Evolutionary conservation across 1,140 invertebrate species (phyloP), one percentile per base, ranked within the genome.

Genomic region (Drosophila melanica): DNA sequence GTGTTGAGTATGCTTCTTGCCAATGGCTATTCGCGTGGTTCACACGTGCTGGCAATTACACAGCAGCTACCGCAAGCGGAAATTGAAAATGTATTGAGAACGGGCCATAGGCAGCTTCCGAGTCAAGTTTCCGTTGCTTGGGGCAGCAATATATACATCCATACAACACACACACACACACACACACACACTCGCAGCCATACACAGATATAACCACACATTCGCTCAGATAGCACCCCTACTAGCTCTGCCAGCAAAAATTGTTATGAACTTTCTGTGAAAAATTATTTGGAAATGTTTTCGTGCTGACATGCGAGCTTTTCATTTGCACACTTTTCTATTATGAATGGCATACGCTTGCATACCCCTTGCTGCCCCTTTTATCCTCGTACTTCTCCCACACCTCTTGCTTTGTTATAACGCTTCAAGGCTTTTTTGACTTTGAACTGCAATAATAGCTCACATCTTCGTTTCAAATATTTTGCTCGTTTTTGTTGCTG

Each of bases 361-460:
- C 27, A 27, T 27, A 1, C 6, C 6, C 27, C 27, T 7, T 0
- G 27, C 27, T 27, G 0, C 27, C 5, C 2, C 27, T 27, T 27
- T 27, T 27, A 27, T 1, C 27, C 27, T 27, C 37, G 30, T 12
- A 4, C 18, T 3, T 47, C n/a, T 23, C 20, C 2, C 20, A 7
- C 7, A 7, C 11, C 42, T 35, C 41, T 23, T 44, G 14, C 11
- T 42, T 35, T 4, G 12, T 23, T 23, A 23, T 23, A 23, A 23
- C 41, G 51, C 63, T 42, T 33, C 20, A 53, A 47, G 59, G 58
- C 44, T 80, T 77, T 63, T 70, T 63, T 69, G 74, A 65, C 60
- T 57, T 74, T 55, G 16, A 81, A 60, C 55, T 78, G 79, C 75
- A 79, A 75, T 75, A 78, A 81, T 55, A 53, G 69, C 33, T 18